These are phyloP conservation scores for Orthonyx spaldingii DNA, from an alignment of 2,113 vertebrate genomes.

Conservation along the genomic window DNA sequence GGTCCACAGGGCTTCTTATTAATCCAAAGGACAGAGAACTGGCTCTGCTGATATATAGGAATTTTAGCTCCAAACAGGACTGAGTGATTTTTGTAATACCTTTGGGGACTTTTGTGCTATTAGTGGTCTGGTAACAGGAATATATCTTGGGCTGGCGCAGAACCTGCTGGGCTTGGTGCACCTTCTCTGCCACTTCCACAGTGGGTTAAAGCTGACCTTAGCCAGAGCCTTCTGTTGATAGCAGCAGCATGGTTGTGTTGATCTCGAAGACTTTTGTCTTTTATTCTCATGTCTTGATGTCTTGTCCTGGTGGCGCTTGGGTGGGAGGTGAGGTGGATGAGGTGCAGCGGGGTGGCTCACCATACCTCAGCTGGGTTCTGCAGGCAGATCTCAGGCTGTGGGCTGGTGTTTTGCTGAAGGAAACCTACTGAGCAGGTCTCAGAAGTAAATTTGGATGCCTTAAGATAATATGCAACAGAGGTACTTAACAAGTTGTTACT, in stretches of 20 bases:
- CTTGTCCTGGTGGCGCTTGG: neutral
- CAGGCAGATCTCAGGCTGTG: neutral
- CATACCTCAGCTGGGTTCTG: neutral
- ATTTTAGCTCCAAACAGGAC: neutral
- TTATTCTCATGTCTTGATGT: neutral
- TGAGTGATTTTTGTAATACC: neutral
- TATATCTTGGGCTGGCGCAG: accelerated
- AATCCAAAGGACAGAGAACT: neutral
- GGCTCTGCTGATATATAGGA: neutral
- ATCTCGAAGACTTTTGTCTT: neutral
- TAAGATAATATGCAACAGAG: neutral
- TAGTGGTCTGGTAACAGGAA: neutral
- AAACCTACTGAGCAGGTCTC: neutral
- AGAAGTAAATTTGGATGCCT: neutral
- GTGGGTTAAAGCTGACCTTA: neutral
- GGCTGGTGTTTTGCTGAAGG: neutral
- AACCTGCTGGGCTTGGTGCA: neutral
- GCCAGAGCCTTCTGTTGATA: neutral
- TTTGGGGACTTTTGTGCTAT: neutral
- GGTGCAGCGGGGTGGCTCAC: accelerated
- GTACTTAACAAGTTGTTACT: neutral
- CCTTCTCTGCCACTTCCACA: neutral
- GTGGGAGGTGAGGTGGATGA: neutral
- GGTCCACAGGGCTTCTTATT: accelerated
- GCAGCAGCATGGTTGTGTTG: accelerated